These are phyloP conservation scores for Protonemura montana DNA, from an alignment of 2,888 invertebrate genomes.

Conservation along the genomic window DNA sequence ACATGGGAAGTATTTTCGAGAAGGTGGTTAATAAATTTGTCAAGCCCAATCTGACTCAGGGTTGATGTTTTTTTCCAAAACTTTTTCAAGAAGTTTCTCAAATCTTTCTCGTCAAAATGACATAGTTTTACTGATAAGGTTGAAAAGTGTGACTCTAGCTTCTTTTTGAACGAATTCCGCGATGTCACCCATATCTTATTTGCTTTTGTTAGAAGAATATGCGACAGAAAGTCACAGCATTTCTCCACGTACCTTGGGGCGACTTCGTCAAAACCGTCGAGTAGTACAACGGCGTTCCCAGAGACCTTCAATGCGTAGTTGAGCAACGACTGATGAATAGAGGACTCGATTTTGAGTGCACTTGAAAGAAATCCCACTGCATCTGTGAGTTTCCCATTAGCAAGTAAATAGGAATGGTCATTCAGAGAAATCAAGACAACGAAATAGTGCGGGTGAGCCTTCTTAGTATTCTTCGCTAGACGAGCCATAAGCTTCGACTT, in stretches of 20 bases:
- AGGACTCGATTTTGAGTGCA: not conserved
- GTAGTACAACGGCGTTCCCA: not conserved
- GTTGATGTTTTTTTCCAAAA: not conserved
- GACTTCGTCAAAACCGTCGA: conserved; percentile 15
- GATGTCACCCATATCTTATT: not conserved
- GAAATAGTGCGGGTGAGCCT: not conserved
- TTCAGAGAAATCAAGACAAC: not conserved
- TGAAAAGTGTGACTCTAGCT: not conserved
- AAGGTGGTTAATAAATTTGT: not conserved
- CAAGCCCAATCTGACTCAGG: not conserved
- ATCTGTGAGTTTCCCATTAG: not conserved
- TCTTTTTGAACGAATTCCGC: not conserved
- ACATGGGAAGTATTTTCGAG: too few species aligned
- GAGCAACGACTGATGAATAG: not conserved
- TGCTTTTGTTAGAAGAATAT: not conserved
- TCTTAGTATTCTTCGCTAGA: not conserved
- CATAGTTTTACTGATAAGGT: not conserved
- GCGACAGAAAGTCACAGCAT: not conserved
- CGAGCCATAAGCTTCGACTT: not conserved
- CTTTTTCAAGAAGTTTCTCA: not conserved
- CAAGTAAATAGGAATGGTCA: not conserved
- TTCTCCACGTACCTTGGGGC: not conserved
- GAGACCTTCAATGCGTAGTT: not conserved
- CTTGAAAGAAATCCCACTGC: not conserved
- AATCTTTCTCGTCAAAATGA: not conserved